Evolutionary conservation across 1,140 invertebrate species (phyloP).

Genomic region (Hesperophylax magnus): DNA sequence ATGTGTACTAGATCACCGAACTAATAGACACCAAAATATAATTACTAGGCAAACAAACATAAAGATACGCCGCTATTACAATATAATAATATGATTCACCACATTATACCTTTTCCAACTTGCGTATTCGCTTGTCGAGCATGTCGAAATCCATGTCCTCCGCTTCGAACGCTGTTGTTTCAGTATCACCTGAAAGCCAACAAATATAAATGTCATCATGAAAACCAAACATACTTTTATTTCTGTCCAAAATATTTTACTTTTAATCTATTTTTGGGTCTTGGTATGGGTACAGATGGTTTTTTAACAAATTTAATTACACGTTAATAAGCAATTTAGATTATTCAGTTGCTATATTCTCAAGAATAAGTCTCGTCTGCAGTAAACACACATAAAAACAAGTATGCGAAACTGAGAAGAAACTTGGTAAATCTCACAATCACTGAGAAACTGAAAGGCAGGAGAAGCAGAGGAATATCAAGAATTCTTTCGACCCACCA

Average conservation of each 20-base stretch:
- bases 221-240: background rate
- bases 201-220: background rate
- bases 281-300: background rate
- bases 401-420: no score
- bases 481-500: no score
- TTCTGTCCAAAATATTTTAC: background rate
- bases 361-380: no score
- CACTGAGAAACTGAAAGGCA: no score
- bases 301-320: background rate
- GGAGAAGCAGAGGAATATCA: no score
- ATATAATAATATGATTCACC: background rate
- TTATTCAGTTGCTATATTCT: no score
- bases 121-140: conserved; percentile 29
- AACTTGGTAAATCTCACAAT: no score
- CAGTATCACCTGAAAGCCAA: background rate
- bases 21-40: no score
- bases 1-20: no score
- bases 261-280: background rate
- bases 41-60: no score
- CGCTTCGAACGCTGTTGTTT: conserved; percentile 26
- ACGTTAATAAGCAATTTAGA: no score
- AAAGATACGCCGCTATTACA: background rate
- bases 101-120: conserved; percentile 36
- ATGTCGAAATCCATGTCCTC: conserved; percentile 29
- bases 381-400: no score